phyloP scores from a whole-genome alignment of 2,113 vertebrate genomes.

The Accipiter virgatus region DNA sequence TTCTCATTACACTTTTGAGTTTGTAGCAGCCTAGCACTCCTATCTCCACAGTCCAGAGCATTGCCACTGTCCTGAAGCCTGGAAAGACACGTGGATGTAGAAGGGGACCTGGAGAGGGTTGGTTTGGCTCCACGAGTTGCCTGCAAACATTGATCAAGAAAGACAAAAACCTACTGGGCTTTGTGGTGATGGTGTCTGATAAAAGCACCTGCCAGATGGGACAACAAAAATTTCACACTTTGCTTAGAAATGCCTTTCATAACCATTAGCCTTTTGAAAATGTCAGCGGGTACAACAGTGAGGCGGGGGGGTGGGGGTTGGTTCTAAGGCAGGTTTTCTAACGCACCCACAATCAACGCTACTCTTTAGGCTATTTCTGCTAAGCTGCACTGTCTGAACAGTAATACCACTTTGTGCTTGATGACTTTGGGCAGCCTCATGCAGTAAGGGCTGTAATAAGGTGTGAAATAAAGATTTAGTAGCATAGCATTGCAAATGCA shows the following conservation, averaged over 20 bases:
- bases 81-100: neutral
- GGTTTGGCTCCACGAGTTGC: neutral
- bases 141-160: neutral
- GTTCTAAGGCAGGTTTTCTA: neutral
- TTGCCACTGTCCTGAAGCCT: neutral
- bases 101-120: neutral
- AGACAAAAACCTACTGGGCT: neutral
- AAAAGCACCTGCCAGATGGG: neutral
- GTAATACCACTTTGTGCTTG: neutral
- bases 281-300: neutral
- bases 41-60: neutral
- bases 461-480: slow-evolving; percentile 59
- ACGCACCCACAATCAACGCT: neutral
- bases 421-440: neutral
- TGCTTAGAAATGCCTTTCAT: neutral
- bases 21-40: neutral
- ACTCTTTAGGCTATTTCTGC: neutral
- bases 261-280: neutral
- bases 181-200: neutral
- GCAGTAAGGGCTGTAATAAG: slow-evolving; percentile 32
- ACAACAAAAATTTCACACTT: neutral
- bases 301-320: neutral
- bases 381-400: neutral
- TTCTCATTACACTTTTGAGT: neutral
- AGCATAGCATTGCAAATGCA: slow-evolving; percentile 13